phyloP scores from a whole-genome alignment of 2,113 vertebrate genomes.

The Cynopterus brachyotis region DNA sequence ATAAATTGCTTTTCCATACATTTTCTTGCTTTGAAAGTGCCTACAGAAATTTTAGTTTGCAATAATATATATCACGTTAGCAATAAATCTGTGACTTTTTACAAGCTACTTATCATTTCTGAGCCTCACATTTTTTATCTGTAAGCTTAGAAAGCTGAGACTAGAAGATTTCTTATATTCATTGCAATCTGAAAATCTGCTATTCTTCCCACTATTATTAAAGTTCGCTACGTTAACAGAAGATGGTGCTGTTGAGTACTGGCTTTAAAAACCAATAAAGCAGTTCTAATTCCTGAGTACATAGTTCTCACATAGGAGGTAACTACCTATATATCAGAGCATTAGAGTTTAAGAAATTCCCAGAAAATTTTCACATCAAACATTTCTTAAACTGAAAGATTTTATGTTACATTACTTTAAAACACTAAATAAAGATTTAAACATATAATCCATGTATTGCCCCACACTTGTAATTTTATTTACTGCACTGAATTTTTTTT shows the following conservation, averaged over 20 bases:
- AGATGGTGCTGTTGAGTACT: conserved; percentile 33
- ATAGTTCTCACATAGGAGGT: background rate
- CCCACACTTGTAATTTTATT: background rate
- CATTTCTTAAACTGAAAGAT: background rate
- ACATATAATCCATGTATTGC: background rate
- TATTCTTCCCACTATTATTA: background rate
- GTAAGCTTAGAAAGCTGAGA: background rate
- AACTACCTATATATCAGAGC: background rate
- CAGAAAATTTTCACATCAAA: background rate
- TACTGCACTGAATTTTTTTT: background rate
- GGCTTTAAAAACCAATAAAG: background rate
- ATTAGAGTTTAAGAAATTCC: background rate
- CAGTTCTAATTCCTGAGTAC: background rate
- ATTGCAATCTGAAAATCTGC: background rate
- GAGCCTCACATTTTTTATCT: background rate
- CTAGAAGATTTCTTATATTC: background rate
- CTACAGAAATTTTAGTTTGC: background rate
- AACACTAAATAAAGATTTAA: background rate
- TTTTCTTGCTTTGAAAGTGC: background rate
- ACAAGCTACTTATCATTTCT: background rate
- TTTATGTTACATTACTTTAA: conserved; percentile 22
- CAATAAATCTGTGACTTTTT: background rate
- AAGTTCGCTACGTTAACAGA: background rate
- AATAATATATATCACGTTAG: background rate
- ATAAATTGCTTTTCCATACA: background rate